A percentile compares a stretch with the other conserved stretches of the same genome.
These are phyloP conservation scores for Rhagologus leucostigma DNA, from an alignment of 2,113 vertebrate genomes.

Conservation along the genomic window DNA sequence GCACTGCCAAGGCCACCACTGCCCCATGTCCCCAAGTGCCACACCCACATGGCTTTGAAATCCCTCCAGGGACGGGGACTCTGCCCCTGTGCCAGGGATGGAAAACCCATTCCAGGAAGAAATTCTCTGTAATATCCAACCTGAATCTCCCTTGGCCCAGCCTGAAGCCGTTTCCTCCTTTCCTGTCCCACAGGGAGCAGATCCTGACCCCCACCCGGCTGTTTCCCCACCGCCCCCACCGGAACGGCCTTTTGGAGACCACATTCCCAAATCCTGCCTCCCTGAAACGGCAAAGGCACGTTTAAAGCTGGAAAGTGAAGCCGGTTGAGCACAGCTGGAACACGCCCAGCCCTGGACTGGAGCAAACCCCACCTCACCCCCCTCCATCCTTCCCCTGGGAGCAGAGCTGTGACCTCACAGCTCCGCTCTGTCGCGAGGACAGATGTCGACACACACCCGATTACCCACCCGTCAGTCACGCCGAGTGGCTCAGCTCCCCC, in stretches of 20 bases:
- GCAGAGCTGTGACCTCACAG: not conserved
- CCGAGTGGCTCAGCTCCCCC: not conserved
- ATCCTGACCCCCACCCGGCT: not conserved
- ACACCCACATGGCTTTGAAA: rapidly evolving
- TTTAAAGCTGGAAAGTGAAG: not conserved
- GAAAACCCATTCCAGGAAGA: rapidly evolving
- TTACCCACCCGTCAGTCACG: not conserved
- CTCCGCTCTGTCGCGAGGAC: not conserved
- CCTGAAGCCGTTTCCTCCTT: rapidly evolving
- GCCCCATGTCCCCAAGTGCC: not conserved
- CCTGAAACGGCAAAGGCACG: rapidly evolving
- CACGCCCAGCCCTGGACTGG: not conserved
- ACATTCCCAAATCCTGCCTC: not conserved
- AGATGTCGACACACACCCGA: not conserved
- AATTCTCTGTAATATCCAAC: not conserved
- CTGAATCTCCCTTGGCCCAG: rapidly evolving
- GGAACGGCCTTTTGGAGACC: not conserved
- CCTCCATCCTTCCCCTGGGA: rapidly evolving
- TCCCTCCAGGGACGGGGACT: not conserved
- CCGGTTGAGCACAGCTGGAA: not conserved
- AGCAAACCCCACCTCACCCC: not conserved
- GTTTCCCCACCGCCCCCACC: rapidly evolving
- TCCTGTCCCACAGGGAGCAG: not conserved
- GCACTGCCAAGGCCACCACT: not conserved
- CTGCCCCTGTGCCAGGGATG: not conserved